Base-by-base conservation (phyloP, 2,797 vertebrate genomes). In the Sphaeramia orbicularis region DNA sequence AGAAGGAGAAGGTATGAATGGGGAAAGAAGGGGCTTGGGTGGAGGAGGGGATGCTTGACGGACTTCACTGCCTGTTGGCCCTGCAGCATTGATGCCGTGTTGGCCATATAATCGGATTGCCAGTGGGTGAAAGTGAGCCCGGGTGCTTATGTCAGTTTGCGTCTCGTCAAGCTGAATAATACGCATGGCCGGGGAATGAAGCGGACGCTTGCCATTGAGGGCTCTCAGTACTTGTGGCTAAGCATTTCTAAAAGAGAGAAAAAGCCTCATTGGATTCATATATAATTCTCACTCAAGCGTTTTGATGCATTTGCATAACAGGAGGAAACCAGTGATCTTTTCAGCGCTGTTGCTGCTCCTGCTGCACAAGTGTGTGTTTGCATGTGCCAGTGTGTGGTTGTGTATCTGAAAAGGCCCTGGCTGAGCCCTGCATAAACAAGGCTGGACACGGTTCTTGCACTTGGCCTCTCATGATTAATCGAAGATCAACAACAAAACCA, bases 91-190 rank as follows among this genome's bases (percentile, higher is more conserved):
- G 95, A 97, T 93, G 95, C 81, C 91, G 93, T 91, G 95, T 87
- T 94, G 95, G 95, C 93, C 89, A 90, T 92, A 95, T 98, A 98
- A 98, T 97, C 92, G 95, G 96, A 97, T 97, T 98, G 91, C 95
- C 95, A 94, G 91, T 87, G 90, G 94, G 94, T 98, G 92, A 96
- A 96, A 96, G 93, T 92, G 91, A 95, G 94, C 95, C 95, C 57
- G 92, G 94, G 96, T 96, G 95, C 96, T 97, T 96, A 94, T 96
- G 96, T 98, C 97, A 97, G 95, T 95, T 97, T 96, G 91, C 92
- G 96, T 98, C 94, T 97, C 93, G 92, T 99, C 96, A 97, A 96
- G 93, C 95, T 90, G 85, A 91, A 93, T 92, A 92, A 96, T 95
- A 94, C 95, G 93, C 95, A 91, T 91, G 94, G 93, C 94, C 94